Evolutionary conservation across 2,888 invertebrate species (phyloP).

Genomic region (Cryptus armator): DNA sequence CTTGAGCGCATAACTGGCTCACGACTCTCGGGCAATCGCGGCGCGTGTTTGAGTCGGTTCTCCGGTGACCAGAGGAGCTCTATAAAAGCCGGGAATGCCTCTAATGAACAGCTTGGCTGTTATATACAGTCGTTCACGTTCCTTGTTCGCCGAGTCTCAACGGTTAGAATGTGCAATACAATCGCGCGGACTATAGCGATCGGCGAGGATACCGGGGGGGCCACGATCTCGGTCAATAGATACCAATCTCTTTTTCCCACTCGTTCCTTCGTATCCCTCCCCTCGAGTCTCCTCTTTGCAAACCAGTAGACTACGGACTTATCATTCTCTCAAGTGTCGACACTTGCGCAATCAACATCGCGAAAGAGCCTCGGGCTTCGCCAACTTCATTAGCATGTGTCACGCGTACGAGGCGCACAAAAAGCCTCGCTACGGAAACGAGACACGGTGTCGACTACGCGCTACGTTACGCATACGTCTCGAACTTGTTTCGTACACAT

Average conservation of each 20-base stretch:
- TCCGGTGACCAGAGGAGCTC: conserved; percentile 48
- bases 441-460: conserved; percentile 26
- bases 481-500: neutral
- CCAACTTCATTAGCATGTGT: conserved; percentile 65
- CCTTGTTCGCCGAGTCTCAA: conserved; percentile 37
- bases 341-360: conserved; percentile 62
- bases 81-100: conserved; percentile 18
- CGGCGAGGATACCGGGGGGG: conserved; percentile 67
- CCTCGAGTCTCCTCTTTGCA: conserved; percentile 1
- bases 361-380: conserved; percentile 44
- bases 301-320: conserved; percentile 48
- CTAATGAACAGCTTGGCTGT: conserved; percentile 10
- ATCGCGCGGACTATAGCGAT: conserved; percentile 51
- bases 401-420: conserved; percentile 60
- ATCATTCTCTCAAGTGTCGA: conserved; percentile 60
- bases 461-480: neutral
- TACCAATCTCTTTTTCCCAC: conserved; percentile 63
- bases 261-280: conserved; percentile 28
- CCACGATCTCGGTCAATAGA: conserved; percentile 81
- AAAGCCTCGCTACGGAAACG: conserved; percentile 53
- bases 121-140: conserved; percentile 27
- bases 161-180: conserved; percentile 60
- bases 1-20: conserved; percentile 70
- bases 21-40: conserved; percentile 17
- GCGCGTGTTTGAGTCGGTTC: conserved; percentile 36